phyloP scores from a whole-genome alignment of 2,797 vertebrate species.

The Apogon talboti region DNA sequence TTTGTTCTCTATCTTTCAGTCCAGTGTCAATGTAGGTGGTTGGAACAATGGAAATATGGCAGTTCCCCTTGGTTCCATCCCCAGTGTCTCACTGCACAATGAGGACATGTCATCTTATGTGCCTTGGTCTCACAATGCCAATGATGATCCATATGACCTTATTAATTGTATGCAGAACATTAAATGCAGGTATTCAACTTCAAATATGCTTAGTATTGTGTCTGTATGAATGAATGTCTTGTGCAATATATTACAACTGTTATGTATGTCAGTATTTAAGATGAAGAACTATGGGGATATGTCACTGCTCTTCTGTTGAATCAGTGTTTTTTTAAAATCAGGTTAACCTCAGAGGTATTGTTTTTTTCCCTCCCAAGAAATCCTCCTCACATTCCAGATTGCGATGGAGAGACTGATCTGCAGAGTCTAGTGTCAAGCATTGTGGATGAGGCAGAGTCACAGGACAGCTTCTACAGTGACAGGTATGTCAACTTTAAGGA shows the following conservation, averaged over 20 bases:
- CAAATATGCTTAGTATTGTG: not conserved
- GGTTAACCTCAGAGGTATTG: not conserved
- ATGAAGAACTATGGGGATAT: too few relatives aligned
- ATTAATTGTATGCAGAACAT: constrained; percentile 76
- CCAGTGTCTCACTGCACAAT: constrained; percentile 72
- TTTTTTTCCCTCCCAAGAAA: constrained; percentile 77
- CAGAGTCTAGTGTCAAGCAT: constrained; percentile 93
- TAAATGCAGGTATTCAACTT: constrained; percentile 83
- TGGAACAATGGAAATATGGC: constrained; percentile 78
- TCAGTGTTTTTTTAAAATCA: not conserved
- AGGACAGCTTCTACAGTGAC: constrained; percentile 84
- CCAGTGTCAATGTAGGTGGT: constrained; percentile 52
- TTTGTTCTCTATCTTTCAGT: constrained; percentile 53
- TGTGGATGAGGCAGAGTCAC: constrained; percentile 90
- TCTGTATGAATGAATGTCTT: not conserved
- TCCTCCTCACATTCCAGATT: constrained; percentile 82
- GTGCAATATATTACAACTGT: not conserved
- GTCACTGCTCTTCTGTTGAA: not conserved
- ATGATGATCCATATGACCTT: constrained; percentile 83
- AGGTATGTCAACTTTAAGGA: constrained; percentile 84
- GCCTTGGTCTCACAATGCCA: constrained; percentile 82
- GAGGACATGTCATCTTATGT: constrained; percentile 67
- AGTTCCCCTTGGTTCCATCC: constrained; percentile 74
- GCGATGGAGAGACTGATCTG: constrained; percentile 91
- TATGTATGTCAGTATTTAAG: not conserved